phyloP scores from a whole-genome alignment of 2,113 vertebrate species.

The Sakesphorus luctuosus region DNA sequence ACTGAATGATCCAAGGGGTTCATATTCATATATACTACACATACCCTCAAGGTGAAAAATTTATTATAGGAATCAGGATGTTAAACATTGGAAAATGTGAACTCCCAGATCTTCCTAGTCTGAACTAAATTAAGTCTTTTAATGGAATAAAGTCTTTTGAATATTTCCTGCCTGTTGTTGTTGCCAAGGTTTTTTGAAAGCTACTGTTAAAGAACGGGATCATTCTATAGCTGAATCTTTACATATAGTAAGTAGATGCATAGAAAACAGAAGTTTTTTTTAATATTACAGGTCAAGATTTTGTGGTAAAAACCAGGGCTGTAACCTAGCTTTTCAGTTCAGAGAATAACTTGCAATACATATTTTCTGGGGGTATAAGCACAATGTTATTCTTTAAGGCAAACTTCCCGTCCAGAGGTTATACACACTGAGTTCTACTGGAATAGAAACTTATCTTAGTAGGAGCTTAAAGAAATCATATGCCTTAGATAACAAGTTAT shows the following conservation, averaged over 20 bases:
- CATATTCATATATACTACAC: background rate
- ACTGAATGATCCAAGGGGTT: background rate
- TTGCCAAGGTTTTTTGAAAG: background rate
- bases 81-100: background rate
- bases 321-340: background rate
- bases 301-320: background rate
- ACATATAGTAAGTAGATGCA: background rate
- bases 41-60: background rate
- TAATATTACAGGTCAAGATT: background rate
- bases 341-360: background rate
- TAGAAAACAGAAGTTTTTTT: background rate
- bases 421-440: background rate
- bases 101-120: background rate
- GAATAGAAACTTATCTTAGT: background rate
- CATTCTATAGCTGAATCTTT: background rate
- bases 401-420: background rate
- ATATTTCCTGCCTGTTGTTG: background rate
- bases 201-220: background rate
- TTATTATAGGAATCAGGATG: background rate
- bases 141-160: background rate
- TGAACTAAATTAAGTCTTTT: background rate
- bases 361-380: background rate
- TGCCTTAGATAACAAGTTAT: background rate
- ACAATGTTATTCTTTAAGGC: background rate
- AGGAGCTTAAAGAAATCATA: slow-evolving; percentile 20